phyloP scores from a whole-genome alignment of 30 jellyfish, hydroid and myxozoan genomes.

The Hydractinia echinata region DNA sequence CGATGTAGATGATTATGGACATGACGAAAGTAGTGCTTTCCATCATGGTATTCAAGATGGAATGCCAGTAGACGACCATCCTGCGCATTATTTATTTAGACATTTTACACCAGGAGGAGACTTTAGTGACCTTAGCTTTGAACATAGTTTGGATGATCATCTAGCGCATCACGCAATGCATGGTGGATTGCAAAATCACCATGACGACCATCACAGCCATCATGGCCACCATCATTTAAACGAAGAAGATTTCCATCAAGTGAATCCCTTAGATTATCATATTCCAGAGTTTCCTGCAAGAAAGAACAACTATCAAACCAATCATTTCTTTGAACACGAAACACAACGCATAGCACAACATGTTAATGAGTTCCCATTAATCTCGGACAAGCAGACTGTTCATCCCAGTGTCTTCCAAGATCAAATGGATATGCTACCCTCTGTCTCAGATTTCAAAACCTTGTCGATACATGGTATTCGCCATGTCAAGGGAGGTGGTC shows the following conservation, averaged over 20 bases:
- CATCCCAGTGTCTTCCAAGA: conserved; percentile 18
- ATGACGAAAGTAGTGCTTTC: background rate
- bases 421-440: background rate
- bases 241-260: conserved; percentile 6
- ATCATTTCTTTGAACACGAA: background rate
- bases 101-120: conserved; percentile 34
- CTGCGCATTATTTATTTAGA: conserved; percentile 37
- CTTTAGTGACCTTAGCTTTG: background rate
- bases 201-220: conserved; percentile 14
- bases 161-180: conserved; percentile 20
- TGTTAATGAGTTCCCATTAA: conserved; percentile 21
- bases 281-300: conserved; percentile 19
- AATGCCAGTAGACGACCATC: conserved; percentile 42
- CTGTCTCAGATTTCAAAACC: background rate
- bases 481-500: conserved; percentile 3
- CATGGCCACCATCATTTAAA: background rate
- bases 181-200: conserved; percentile 30
- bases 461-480: background rate
- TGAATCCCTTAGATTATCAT: conserved; percentile 20
- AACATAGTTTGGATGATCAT: conserved; percentile 29
- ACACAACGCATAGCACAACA: conserved; percentile 24
- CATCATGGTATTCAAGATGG: conserved; percentile 7
- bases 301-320: background rate
- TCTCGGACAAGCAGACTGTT: conserved; percentile 8
- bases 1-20: background rate